These are phyloP conservation scores for Xanthorhoe designata DNA, from an alignment of 2,888 invertebrate species.

Conservation along the genomic window DNA sequence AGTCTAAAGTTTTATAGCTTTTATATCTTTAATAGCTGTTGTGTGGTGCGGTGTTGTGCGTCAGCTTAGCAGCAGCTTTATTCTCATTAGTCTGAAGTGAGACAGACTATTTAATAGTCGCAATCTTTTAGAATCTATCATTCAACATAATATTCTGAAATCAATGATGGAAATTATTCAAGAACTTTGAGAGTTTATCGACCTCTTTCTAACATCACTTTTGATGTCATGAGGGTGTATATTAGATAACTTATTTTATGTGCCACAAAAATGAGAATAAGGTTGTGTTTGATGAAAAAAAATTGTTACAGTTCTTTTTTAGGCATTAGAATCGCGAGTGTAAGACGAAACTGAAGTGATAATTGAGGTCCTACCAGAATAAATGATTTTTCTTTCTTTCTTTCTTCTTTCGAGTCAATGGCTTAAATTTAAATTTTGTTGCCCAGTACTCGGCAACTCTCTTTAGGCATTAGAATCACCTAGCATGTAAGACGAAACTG, in stretches of 20 bases:
- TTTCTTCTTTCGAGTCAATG: too few species aligned
- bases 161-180: slow-evolving; percentile 4
- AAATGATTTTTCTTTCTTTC: too few species aligned
- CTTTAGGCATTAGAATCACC: too few species aligned
- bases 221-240: background rate
- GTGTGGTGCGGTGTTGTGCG: too few species aligned
- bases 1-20: too few species aligned
- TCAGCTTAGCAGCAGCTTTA: slow-evolving; percentile 3
- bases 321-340: too few species aligned
- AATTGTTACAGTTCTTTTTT: background rate
- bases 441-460: too few species aligned
- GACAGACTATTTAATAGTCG: background rate
- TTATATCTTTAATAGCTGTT: background rate
- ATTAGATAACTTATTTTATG: background rate
- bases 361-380: too few species aligned
- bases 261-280: background rate
- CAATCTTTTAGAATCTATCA: slow-evolving; percentile 12
- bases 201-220: slow-evolving; percentile 2
- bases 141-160: slow-evolving; percentile 7
- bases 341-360: too few species aligned
- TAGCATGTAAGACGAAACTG: too few species aligned
- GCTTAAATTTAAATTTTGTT: too few species aligned
- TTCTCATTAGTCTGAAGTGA: slow-evolving; percentile 5
- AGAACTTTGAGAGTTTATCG: background rate
- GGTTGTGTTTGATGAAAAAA: background rate